Evolutionary conservation across 2,797 vertebrate genomes (phyloP).

Genomic region (Eulemur mongoz): DNA sequence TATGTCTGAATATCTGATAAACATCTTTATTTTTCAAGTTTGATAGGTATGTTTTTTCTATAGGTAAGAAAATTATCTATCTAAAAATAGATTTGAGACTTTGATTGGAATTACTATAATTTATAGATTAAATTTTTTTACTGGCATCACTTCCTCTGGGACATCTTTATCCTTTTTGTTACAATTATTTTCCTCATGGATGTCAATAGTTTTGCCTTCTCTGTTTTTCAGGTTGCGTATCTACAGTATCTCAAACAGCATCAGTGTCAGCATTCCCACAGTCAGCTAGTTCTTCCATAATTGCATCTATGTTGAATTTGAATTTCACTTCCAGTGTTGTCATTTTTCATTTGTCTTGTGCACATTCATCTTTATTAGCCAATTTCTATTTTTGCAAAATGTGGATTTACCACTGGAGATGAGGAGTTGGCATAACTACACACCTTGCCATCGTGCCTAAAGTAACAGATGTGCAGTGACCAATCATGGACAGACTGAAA

Average conservation of each 20-base stretch:
- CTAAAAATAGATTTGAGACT: neutral
- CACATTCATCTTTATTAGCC: neutral
- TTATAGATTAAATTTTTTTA: neutral
- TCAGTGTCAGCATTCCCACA: neutral
- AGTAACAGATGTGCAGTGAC: neutral
- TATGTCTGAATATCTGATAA: neutral
- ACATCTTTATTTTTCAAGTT: neutral
- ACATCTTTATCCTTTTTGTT: neutral
- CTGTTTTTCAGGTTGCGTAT: neutral
- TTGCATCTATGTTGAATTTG: neutral
- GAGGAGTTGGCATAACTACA: neutral
- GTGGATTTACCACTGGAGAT: neutral
- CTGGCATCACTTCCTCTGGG: neutral
- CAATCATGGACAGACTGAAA: neutral
- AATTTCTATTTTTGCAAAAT: neutral
- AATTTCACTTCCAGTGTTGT: neutral
- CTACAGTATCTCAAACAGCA: neutral
- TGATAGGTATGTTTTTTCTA: neutral
- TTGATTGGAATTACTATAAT: neutral
- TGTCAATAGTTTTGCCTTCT: neutral
- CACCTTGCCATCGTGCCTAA: neutral
- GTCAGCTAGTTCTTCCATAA: neutral
- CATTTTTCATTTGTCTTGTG: neutral
- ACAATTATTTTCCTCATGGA: neutral
- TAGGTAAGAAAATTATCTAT: neutral